These are phyloP conservation scores for Brachionus calyciflorus DNA, from an alignment of 1,140 invertebrate species.

Conservation along the genomic window DNA sequence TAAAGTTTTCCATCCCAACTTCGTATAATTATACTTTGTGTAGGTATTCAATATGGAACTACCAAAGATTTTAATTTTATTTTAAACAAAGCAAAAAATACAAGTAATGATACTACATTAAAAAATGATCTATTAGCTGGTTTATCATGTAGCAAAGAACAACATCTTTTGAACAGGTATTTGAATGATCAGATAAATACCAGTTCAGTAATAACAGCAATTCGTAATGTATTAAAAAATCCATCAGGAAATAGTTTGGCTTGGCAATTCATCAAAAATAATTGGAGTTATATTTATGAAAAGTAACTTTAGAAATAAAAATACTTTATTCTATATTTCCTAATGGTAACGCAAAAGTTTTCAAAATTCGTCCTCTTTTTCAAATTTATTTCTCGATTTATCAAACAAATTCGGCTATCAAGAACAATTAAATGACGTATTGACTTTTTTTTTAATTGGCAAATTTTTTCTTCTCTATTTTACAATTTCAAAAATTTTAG, in stretches of 20 bases:
- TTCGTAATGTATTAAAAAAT: background rate
- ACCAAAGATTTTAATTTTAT: conserved; percentile 11
- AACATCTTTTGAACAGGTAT: background rate
- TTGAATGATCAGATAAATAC: background rate
- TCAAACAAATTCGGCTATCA: background rate
- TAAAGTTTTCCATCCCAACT: too few species aligned
- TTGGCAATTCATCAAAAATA: conserved; percentile 35
- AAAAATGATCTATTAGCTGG: background rate
- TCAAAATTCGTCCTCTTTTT: background rate
- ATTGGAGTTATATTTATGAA: conserved; percentile 10
- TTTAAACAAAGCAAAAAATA: background rate
- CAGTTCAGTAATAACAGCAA: background rate
- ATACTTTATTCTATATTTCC: background rate
- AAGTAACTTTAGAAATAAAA: background rate
- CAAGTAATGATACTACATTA: background rate
- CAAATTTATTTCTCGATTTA: background rate
- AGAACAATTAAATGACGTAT: background rate
- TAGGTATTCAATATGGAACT: conserved; percentile 1
- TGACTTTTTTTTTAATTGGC: too few species aligned
- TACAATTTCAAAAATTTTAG: too few species aligned
- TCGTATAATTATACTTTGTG: background rate
- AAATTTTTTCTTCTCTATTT: too few species aligned
- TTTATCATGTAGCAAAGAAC: conserved; percentile 10
- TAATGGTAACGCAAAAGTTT: background rate
- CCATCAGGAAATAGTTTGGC: background rate